Evolutionary conservation across 1,140 invertebrate genomes (phyloP).

Genomic region (Anthonomus grandis): DNA sequence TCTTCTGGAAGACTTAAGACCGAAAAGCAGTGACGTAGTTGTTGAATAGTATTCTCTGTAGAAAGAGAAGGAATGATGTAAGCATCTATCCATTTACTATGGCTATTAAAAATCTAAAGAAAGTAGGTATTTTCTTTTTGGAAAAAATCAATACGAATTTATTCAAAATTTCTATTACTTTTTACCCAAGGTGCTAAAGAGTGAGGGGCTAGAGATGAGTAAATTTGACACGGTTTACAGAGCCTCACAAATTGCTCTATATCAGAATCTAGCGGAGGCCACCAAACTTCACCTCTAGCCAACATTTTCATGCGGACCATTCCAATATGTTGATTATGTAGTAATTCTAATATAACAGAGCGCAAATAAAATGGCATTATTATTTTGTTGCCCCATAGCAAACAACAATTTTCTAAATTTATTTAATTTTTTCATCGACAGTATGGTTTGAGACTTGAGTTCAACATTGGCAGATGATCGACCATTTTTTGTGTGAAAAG

Average conservation of each 20-base stretch:
- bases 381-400: not conserved
- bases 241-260: not conserved
- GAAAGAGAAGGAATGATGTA: not conserved
- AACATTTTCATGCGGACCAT: not conserved
- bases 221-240: not conserved
- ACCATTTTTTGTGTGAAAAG: too few species aligned
- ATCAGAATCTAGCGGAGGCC: not conserved
- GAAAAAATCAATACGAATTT: not conserved
- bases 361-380: not conserved
- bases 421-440: not conserved
- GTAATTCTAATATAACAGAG: not conserved
- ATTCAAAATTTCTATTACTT: not conserved
- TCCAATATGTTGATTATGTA: not conserved
- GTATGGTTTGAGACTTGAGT: not conserved
- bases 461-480: too few species aligned
- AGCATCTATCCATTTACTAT: not conserved
- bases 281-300: not conserved
- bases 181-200: not conserved
- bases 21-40: not conserved
- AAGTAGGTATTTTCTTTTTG: too few species aligned
- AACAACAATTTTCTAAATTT: not conserved
- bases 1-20: not conserved
- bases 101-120: not conserved
- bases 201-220: not conserved
- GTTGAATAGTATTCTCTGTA: not conserved